Percentiles rank a stretch among this genome's conserved stretches.
Conservation (phyloP, 2,888 invertebrate species). For the Cecidostiba fungosa region DNA sequence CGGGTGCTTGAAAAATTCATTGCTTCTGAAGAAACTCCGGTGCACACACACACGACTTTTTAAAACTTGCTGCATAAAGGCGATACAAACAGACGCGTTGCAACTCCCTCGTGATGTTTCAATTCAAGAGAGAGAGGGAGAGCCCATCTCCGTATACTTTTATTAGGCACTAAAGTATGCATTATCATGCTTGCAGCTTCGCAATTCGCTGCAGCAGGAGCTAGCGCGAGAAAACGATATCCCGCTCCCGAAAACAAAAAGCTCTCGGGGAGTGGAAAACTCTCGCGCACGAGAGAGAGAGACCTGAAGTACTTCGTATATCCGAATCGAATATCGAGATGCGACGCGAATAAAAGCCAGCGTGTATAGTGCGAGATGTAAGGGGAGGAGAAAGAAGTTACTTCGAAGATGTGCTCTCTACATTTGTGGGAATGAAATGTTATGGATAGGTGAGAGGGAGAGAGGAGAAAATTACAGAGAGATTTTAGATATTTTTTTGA, state of each 20-base stretch:
- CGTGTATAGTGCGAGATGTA: background rate
- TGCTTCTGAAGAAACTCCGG: background rate
- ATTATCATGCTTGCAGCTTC: conserved; percentile 58
- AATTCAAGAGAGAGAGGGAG: conserved; percentile 28
- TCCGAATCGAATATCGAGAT: conserved; percentile 57
- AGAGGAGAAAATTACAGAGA: background rate
- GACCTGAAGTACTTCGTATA: conserved; percentile 47
- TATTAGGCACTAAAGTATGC: conserved; percentile 63
- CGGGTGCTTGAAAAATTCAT: too few relatives aligned
- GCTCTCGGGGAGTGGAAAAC: conserved; percentile 26
- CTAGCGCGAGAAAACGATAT: conserved; percentile 36
- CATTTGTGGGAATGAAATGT: background rate
- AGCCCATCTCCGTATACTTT: conserved; percentile 48
- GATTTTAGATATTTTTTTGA: background rate
- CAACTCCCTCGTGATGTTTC: conserved; percentile 43
- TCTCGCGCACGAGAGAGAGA: background rate
- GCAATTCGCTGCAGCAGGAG: background rate
- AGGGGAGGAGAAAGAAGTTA: conserved; percentile 13
- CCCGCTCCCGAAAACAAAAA: conserved; percentile 53
- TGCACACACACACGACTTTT: conserved; percentile 29
- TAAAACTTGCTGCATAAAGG: conserved; percentile 54
- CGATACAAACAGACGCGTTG: conserved; percentile 11
- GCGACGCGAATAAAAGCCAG: conserved; percentile 41
- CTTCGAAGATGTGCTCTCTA: background rate
- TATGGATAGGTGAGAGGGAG: background rate